Evolutionary conservation across 2,797 vertebrate species (phyloP).

Genomic region (Enteromius afrohamiltoni): DNA sequence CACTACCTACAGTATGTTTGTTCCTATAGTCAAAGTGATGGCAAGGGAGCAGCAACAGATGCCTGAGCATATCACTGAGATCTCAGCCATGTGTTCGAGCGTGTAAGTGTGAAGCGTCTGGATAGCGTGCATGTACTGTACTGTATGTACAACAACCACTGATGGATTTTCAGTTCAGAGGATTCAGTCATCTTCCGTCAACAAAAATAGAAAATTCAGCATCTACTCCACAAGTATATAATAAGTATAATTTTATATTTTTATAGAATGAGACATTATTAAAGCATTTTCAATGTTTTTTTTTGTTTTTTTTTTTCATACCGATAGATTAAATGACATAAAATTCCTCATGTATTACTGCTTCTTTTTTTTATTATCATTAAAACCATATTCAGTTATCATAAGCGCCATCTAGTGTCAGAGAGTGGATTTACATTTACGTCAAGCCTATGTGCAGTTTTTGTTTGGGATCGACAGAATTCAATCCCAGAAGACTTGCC

Average conservation of each 20-base stretch:
- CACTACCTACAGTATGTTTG: neutral
- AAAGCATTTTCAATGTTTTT: neutral
- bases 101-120: slow-evolving; percentile 19
- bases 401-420: too few species aligned
- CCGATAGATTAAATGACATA: neutral
- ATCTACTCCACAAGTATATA: neutral
- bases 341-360: too few species aligned
- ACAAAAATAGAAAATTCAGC: neutral
- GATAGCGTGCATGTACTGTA: neutral
- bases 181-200: neutral
- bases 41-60: slow-evolving; percentile 27
- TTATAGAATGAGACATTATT: neutral
- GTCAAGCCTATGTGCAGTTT: too few species aligned
- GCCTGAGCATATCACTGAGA: slow-evolving; percentile 9
- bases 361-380: too few species aligned
- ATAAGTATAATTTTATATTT: neutral
- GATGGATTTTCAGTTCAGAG: neutral
- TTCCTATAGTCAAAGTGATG: slow-evolving; percentile 31
- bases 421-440: too few species aligned
- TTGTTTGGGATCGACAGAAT: too few species aligned
- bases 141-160: neutral
- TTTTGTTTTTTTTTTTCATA: neutral
- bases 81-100: slow-evolving; percentile 20
- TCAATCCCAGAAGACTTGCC: too few species aligned
- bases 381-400: too few species aligned